Conservation (phyloP, 2,797 vertebrate genomes). For the Odontamblyopus lacepedii region DNA sequence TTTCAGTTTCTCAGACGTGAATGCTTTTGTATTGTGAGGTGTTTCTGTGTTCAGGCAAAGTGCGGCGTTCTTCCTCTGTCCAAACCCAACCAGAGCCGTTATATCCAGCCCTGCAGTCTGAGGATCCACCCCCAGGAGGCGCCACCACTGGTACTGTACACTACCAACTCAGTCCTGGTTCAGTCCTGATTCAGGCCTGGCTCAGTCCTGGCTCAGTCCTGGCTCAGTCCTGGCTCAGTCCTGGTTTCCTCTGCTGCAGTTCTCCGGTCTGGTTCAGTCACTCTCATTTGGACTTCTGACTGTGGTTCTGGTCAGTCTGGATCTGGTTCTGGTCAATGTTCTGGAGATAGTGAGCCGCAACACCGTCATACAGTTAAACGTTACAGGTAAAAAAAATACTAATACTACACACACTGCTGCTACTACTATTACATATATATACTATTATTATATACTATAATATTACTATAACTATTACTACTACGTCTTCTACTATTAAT, state of each 20-base stretch:
- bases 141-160: slow-evolving; percentile 45
- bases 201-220: background rate
- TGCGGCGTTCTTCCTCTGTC: slow-evolving; percentile 80
- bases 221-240: background rate
- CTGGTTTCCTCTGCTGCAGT: slow-evolving; percentile 52
- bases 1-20: no score
- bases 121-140: slow-evolving; percentile 69
- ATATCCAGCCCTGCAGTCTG: slow-evolving; percentile 74
- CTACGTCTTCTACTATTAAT: no score
- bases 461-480: no score
- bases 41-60: slow-evolving; percentile 59
- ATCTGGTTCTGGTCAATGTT: slow-evolving; percentile 76
- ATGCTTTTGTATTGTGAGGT: background rate
- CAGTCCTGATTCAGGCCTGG: no score
- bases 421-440: background rate
- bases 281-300: slow-evolving; percentile 72
- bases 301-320: slow-evolving; percentile 65
- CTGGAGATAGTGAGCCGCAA: slow-evolving; percentile 83
- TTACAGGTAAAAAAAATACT: slow-evolving; percentile 71
- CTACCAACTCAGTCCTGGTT: background rate
- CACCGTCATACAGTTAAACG: slow-evolving; percentile 79
- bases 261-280: slow-evolving; percentile 74
- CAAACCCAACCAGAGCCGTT: slow-evolving; percentile 51
- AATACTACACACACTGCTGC: background rate
- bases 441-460: no score